A percentile compares a stretch with the other conserved stretches of the same genome.
Evolutionary conservation across 1,140 invertebrate species (phyloP).

Genomic region (Telenomus remus): DNA sequence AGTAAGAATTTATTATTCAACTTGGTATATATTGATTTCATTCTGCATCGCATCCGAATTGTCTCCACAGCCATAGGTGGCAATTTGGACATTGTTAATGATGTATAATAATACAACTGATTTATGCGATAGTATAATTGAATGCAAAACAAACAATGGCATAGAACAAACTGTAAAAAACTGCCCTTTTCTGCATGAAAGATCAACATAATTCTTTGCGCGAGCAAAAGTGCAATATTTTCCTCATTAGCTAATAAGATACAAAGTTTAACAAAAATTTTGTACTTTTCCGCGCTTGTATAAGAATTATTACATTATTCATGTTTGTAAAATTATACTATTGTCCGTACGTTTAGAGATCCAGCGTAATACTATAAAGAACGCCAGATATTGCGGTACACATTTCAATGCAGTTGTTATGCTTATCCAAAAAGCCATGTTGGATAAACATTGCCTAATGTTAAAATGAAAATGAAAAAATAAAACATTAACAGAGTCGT

Average conservation of each 20-base stretch:
- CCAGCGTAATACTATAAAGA: conserved; percentile 24
- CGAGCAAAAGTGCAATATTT: no score
- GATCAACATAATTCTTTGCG: no score
- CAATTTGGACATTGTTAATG: conserved; percentile 67
- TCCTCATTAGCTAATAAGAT: no score
- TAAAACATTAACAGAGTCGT: conserved; percentile 9
- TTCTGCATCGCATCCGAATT: conserved; percentile 70
- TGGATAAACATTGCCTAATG: conserved; percentile 55
- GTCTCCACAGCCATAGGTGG: conserved; percentile 66
- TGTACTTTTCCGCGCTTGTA: conserved; percentile 7
- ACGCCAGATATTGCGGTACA: neutral
- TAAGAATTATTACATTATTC: conserved; percentile 23
- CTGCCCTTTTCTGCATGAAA: no score
- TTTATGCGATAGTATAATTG: conserved; percentile 6
- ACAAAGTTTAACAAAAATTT: conserved; percentile 1
- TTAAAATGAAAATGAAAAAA: conserved; percentile 17
- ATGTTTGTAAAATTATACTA: conserved; percentile 45
- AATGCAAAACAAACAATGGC: no score
- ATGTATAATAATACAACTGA: conserved; percentile 18
- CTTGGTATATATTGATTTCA: conserved; percentile 59
- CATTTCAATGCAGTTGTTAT: conserved; percentile 18
- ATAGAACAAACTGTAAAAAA: no score
- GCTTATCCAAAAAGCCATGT: conserved; percentile 68
- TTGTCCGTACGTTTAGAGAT: conserved; percentile 44
- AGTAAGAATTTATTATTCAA: no score